phyloP scores from a whole-genome alignment of 1,140 invertebrate genomes.

The Papilio dardanus region DNA sequence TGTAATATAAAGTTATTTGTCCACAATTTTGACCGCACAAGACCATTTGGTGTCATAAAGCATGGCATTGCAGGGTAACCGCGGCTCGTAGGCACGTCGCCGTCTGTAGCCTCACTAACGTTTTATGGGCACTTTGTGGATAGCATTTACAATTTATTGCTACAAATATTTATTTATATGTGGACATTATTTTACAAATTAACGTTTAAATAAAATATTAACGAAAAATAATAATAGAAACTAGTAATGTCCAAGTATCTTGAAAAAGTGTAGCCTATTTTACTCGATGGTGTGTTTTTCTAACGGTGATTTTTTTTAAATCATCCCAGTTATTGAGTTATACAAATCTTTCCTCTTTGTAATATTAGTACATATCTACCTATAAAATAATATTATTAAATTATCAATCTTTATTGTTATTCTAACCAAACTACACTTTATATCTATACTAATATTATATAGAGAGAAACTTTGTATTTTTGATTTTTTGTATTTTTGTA shows the following conservation, averaged over 20 bases:
- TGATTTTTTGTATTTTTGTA: too few relatives aligned
- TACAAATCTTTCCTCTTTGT: not conserved
- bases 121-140: slow-evolving; percentile 22
- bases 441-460: too few relatives aligned
- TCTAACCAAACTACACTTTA: too few relatives aligned
- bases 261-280: not conserved
- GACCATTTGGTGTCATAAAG: not conserved
- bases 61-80: slow-evolving; percentile 2
- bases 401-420: not conserved
- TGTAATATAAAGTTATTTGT: not conserved
- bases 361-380: not conserved
- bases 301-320: too few relatives aligned
- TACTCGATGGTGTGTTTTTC: too few relatives aligned
- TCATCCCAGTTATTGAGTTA: not conserved
- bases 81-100: not conserved
- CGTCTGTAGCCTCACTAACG: not conserved
- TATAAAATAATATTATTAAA: not conserved
- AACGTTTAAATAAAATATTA: not conserved
- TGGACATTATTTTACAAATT: not conserved
- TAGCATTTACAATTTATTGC: slow-evolving; percentile 16
- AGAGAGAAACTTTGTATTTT: too few relatives aligned
- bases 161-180: slow-evolving; percentile 20
- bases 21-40: slow-evolving; percentile 1
- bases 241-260: too few relatives aligned
- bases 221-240: too few relatives aligned